Evolutionary conservation across 2,888 invertebrate genomes (phyloP).

Genomic region (Parochlus steinenii): DNA sequence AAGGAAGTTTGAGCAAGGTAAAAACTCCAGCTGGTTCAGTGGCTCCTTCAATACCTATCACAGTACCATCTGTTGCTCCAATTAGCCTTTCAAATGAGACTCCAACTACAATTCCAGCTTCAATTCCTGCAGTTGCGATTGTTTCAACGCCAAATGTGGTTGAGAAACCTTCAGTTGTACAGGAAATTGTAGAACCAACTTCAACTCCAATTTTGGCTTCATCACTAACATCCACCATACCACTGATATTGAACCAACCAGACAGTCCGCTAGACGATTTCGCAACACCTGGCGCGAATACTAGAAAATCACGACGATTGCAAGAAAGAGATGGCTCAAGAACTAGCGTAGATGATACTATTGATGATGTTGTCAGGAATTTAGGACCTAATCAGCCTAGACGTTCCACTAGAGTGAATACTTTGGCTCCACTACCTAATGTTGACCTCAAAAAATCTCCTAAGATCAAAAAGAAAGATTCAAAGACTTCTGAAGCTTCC

Average conservation of each 20-base stretch:
- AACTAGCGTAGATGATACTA: slow-evolving; percentile 70
- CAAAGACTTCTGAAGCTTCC: slow-evolving; percentile 20
- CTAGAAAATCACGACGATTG: slow-evolving; percentile 63
- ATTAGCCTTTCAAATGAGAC: slow-evolving; percentile 7
- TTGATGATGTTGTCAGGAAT: slow-evolving; percentile 76
- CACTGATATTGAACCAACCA: slow-evolving; percentile 26
- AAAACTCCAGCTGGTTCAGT: slow-evolving; percentile 46
- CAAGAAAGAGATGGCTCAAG: slow-evolving; percentile 61
- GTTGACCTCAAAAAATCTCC: slow-evolving; percentile 33
- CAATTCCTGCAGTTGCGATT: slow-evolving; percentile 26
- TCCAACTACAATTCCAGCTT: slow-evolving; percentile 15
- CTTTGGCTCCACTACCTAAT: slow-evolving; percentile 17
- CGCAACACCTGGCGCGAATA: slow-evolving; percentile 33
- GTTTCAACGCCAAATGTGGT: slow-evolving; percentile 18
- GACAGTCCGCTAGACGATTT: slow-evolving; percentile 33
- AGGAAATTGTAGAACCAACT: slow-evolving; percentile 15
- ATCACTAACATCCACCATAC: slow-evolving; percentile 22
- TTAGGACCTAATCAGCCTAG: slow-evolving; percentile 25
- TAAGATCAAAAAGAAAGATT: slow-evolving; percentile 38
- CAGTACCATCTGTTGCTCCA: slow-evolving; percentile 13
- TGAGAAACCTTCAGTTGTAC: slow-evolving; percentile 20
- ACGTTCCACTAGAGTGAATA: slow-evolving; percentile 24
- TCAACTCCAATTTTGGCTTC: slow-evolving; percentile 18
- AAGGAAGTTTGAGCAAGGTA: slow-evolving; percentile 46
- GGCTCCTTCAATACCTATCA: slow-evolving; percentile 17